phyloP scores from a whole-genome alignment of 2,797 vertebrate genomes.

The Rhinatrema bivittatum region DNA sequence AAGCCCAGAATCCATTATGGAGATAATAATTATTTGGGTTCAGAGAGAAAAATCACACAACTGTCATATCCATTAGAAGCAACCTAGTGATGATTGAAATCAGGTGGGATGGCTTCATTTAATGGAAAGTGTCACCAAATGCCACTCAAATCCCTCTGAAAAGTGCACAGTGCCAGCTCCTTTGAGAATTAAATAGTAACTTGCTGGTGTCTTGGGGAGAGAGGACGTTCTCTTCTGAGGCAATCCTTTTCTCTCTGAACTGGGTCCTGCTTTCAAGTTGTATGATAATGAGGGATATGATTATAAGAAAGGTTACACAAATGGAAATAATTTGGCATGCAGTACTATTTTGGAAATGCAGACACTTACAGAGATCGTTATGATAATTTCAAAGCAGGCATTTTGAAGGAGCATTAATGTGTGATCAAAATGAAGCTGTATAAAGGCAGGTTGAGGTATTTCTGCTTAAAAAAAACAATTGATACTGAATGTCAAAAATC shows the following conservation, averaged over 20 bases:
- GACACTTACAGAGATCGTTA: no score
- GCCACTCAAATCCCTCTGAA: slow-evolving; percentile 17
- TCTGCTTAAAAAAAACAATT: no score
- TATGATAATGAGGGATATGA: background rate
- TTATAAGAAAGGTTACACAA: background rate
- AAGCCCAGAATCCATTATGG: background rate
- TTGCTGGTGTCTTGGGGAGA: slow-evolving; percentile 11
- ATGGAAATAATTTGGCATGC: background rate
- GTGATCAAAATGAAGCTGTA: no score
- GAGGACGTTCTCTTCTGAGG: slow-evolving; percentile 2
- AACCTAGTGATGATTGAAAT: slow-evolving; percentile 20
- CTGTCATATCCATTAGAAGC: slow-evolving; percentile 13
- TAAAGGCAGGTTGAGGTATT: no score
- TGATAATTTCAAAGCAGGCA: no score
- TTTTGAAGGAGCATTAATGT: no score
- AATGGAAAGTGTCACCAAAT: background rate
- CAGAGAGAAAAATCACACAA: slow-evolving; percentile 22
- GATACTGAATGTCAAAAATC: no score
- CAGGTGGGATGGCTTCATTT: slow-evolving; percentile 5
- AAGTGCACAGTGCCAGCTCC: slow-evolving; percentile 4
- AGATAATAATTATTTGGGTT: slow-evolving; percentile 28
- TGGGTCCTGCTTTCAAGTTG: background rate
- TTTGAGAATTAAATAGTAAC: slow-evolving; percentile 27
- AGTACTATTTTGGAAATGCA: no score
- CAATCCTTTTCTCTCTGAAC: slow-evolving; percentile 12